Percentiles rank a stretch among this genome's conserved stretches.
Conservation (phyloP, 1,140 invertebrate species). For the Sipha flava region DNA sequence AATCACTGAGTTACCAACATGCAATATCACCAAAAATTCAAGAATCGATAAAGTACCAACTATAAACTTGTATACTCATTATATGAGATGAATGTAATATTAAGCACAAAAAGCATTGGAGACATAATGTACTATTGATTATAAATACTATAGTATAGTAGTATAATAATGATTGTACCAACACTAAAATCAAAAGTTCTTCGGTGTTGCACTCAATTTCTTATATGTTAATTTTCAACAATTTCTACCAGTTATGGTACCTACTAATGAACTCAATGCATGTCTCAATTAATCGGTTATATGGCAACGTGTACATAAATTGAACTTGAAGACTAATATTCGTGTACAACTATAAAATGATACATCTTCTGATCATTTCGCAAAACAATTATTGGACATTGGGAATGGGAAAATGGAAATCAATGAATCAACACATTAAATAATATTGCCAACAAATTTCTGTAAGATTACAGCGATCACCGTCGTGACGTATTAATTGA, state of each 20-base stretch:
- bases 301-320: slow-evolving; percentile 41
- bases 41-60: not conserved
- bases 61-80: not conserved
- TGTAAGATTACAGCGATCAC: too few relatives aligned
- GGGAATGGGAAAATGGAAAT: not conserved
- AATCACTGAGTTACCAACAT: slow-evolving; percentile 33
- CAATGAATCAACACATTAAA: too few relatives aligned
- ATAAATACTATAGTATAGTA: too few relatives aligned
- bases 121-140: too few relatives aligned
- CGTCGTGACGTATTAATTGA: too few relatives aligned
- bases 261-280: too few relatives aligned
- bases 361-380: not conserved
- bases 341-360: not conserved
- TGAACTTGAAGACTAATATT: slow-evolving; percentile 26
- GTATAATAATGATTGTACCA: too few relatives aligned
- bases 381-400: not conserved
- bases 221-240: too few relatives aligned
- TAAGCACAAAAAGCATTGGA: not conserved
- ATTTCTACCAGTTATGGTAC: too few relatives aligned
- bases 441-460: too few relatives aligned
- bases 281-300: slow-evolving; percentile 45
- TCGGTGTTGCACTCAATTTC: too few relatives aligned
- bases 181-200: too few relatives aligned
- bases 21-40: slow-evolving; percentile 38
- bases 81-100: slow-evolving; percentile 9